Evolutionary conservation across 2,888 invertebrate genomes (phyloP), one percentile per base, ranked within the genome.

Genomic region (Thelaira solivaga): DNA sequence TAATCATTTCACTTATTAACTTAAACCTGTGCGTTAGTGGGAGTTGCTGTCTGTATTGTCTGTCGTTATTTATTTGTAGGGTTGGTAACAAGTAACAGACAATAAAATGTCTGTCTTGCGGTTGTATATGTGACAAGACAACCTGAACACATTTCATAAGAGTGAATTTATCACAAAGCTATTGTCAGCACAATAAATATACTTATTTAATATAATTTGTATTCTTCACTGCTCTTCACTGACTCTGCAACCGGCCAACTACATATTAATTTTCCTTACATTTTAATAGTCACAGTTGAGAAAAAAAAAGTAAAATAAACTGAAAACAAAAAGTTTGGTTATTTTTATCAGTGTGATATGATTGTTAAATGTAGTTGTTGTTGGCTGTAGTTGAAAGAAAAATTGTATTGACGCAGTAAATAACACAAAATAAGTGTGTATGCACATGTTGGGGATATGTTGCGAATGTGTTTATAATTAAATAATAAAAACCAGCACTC

Each of bases 111-210:
- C 22, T 31, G 20, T 47, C 13, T 16, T 73, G 39, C n/a, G 43
- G 24, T n/a, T 55, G 26, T 18, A 43, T 65, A 49, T 22, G 68
- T 18, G 16, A 11, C 8, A 41, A 7, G 6, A 20, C 18, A 22
- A 39, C 18, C n/a, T n/a, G n/a, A 36, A 43, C 11, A 26, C 18
- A 43, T 45, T 71, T 51, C 13, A 61, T 61, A 29, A 43, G 26
- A 55, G 20, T 62, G 24, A 65, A 68, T 72, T 49, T 57, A 72
- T 67, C 49, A 68, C 41, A 55, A 68, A 72, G 64, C 73, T 64
- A 73, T 77, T 73, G 64, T 73, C 77, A 68, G 77, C 72, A 68
- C 41, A 62, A 72, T 67, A 45, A 67, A 59, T 26, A 45, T n/a
- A n/a, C n/a, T n/a, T n/a, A n/a, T 36, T 59, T 57, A 57, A 59